Conservation (phyloP, 2,888 invertebrate genomes). For the Tholera decimalis region DNA sequence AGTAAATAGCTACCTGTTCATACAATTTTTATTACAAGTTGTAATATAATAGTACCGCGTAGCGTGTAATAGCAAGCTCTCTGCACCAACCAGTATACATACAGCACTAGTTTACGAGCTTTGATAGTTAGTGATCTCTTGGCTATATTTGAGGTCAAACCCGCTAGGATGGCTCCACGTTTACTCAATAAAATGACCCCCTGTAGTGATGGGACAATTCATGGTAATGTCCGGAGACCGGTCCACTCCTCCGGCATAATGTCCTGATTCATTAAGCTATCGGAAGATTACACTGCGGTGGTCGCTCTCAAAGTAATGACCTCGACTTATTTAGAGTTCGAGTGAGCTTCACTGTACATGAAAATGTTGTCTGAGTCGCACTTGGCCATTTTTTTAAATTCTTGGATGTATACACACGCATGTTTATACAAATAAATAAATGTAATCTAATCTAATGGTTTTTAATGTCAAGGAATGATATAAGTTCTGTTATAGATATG, state of each 20-base stretch:
- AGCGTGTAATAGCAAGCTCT: neutral
- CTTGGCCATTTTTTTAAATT: constrained; percentile 11
- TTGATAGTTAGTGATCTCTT: constrained; percentile 62
- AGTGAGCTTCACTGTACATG: constrained; percentile 41
- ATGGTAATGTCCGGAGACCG: constrained; percentile 75
- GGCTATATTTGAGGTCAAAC: constrained; percentile 65
- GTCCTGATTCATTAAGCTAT: constrained; percentile 84
- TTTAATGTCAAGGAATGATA: too few relatives aligned
- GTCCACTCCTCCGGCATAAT: constrained; percentile 69
- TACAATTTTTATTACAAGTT: constrained; percentile 20
- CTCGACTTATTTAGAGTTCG: constrained; percentile 59
- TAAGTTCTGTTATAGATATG: too few relatives aligned
- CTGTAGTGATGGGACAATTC: constrained; percentile 77
- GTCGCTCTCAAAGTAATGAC: constrained; percentile 70
- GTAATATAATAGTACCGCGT: constrained; percentile 2
- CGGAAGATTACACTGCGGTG: constrained; percentile 73
- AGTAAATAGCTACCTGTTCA: constrained; percentile 19
- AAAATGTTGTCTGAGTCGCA: too few relatives aligned
- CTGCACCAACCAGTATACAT: constrained; percentile 14
- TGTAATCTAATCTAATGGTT: too few relatives aligned
- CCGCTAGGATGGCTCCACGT: constrained; percentile 67
- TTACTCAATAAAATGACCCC: constrained; percentile 81
- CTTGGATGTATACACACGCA: too few relatives aligned
- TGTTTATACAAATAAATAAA: too few relatives aligned
- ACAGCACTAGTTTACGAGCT: constrained; percentile 62